These are phyloP conservation scores for Heterodera filipjevi DNA, from an alignment of 2,888 invertebrate species.

Conservation along the genomic window DNA sequence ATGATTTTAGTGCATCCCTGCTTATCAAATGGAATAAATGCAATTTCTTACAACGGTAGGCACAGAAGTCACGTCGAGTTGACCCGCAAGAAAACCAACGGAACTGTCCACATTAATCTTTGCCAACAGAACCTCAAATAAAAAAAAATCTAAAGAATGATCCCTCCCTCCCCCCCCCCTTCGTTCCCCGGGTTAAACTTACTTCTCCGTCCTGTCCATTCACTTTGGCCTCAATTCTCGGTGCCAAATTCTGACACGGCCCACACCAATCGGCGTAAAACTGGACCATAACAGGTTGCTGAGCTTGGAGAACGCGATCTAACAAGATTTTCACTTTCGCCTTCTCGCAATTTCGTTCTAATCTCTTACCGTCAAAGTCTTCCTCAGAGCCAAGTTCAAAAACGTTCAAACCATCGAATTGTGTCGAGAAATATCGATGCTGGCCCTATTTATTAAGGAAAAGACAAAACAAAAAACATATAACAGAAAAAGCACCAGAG, in stretches of 20 bases:
- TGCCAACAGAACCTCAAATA: slow-evolving; percentile 41
- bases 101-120: slow-evolving; percentile 41
- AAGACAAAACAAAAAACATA: not conserved
- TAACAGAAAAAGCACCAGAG: no score
- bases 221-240: slow-evolving; percentile 50
- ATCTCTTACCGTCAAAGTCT: slow-evolving; percentile 33
- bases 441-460: not conserved
- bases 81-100: slow-evolving; percentile 39
- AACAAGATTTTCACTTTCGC: not conserved
- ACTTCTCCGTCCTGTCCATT: slow-evolving; percentile 36
- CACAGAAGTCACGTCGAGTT: slow-evolving; percentile 44
- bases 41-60: slow-evolving; percentile 42
- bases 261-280: slow-evolving; percentile 59
- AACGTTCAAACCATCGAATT: not conserved
- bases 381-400: slow-evolving; percentile 31
- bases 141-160: not conserved
- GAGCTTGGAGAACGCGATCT: slow-evolving; percentile 12
- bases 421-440: slow-evolving; percentile 20
- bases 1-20: no score
- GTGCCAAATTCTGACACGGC: slow-evolving; percentile 58
- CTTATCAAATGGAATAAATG: no score
- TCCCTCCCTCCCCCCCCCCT: no score
- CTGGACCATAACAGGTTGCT: slow-evolving; percentile 54
- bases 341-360: not conserved
- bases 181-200: no score